Evolutionary conservation across 2,888 invertebrate species (phyloP), one percentile per base, ranked within the genome.

Genomic region (Cheilosia scutellata): DNA sequence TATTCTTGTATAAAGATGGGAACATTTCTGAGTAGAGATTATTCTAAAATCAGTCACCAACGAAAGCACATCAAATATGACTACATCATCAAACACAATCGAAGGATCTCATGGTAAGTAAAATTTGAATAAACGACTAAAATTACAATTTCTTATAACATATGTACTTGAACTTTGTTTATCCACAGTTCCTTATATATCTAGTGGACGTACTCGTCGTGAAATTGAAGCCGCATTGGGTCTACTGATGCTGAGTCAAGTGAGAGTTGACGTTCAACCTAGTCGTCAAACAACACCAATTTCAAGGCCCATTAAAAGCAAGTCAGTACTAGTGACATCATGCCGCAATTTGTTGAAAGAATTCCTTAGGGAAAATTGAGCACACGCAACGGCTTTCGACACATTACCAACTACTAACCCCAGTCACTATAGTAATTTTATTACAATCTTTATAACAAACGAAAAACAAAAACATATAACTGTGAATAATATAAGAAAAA

Each of bases 291-390:
- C 47, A 0, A 49, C 80, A 31, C 68, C 68, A n/a, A 55, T 31
- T 0, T 5, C 25, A 55, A 20, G 62, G 9, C 33, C 68, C 5
- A 37, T 29, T 25, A 42, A 33, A 20, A 16, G 31, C 13, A 63
- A 13, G 37, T 58, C 82, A 4, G n/a, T 44, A 9, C 37, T 76
- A 42, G 13, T 29, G 2, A 44, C 49, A 27, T 63, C 76, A 0
- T 82, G 82, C 63, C 49, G 82, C n/a, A 82, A 82, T 51, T 63
- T 82, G 1, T 16, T 82, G 0, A 82, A 82, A 7, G 82, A 82
- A 37, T 82, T 82, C n/a, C 51, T 76, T 20, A 82, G 70, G 44
- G 82, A 76, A 60, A 51, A 20, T 0, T 80, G 29, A 51, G 11
- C 20, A 16, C 0, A 55, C n/a, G 37, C 4, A 44, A 11, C 33